These are phyloP conservation scores for Cosmopolites sordidus DNA, from an alignment of 2,888 invertebrate genomes.

Conservation along the genomic window DNA sequence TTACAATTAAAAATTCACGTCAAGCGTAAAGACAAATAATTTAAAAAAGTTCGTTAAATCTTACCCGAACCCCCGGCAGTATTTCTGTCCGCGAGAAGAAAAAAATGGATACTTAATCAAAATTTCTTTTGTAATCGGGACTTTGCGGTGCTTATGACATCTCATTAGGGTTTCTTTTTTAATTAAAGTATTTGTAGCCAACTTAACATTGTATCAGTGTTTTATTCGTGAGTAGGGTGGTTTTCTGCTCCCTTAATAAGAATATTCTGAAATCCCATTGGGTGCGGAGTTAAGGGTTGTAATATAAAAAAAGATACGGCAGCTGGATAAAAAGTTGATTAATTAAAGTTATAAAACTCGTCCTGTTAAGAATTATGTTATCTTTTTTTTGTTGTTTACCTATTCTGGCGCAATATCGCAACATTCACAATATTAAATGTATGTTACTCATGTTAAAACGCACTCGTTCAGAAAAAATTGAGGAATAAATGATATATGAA, in stretches of 20 bases:
- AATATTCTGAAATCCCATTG: not conserved
- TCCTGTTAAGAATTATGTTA: not conserved
- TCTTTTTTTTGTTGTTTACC: not conserved
- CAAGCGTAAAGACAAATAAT: conserved; percentile 15
- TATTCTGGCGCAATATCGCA: not conserved
- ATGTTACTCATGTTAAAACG: no score
- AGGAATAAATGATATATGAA: no score
- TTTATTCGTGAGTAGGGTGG: not conserved
- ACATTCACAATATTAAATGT: no score
- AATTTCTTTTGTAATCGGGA: conserved; percentile 14
- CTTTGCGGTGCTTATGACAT: conserved; percentile 14
- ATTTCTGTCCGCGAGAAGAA: conserved; percentile 10
- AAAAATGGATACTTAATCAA: conserved; percentile 13
- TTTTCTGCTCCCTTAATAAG: not conserved
- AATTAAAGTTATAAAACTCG: conserved; percentile 1
- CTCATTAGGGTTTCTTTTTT: conserved; percentile 12
- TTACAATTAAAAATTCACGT: conserved; percentile 8
- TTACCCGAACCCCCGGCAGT: not conserved
- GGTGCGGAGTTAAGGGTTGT: not conserved
- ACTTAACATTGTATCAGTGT: conserved; percentile 7
- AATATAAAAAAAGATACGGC: not conserved
- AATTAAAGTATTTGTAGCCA: conserved; percentile 13
- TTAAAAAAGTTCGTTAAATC: conserved; percentile 7
- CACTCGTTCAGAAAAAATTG: no score
- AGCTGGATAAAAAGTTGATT: not conserved